Conservation (phyloP, 2,888 invertebrate genomes). For the Balanococcus diminutus region DNA sequence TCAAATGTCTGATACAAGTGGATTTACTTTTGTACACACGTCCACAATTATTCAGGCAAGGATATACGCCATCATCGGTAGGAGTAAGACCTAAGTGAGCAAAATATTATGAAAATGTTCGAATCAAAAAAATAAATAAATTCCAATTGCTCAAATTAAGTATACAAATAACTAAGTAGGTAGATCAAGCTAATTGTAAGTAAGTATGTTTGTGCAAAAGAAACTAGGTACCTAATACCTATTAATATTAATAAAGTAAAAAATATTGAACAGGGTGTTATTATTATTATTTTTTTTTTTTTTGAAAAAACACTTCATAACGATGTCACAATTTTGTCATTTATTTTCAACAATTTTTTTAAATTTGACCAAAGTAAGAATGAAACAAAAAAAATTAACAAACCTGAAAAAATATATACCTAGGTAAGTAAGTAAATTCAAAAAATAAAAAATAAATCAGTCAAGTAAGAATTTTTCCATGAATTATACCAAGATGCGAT, state of each 20-base stretch:
- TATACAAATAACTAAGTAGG: too few relatives aligned
- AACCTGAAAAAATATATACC: too few relatives aligned
- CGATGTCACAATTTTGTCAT: too few relatives aligned
- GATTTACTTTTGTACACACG: conserved; percentile 60
- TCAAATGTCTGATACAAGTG: conserved; percentile 66
- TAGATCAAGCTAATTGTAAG: background rate
- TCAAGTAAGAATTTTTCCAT: conserved; percentile 51
- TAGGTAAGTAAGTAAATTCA: too few relatives aligned
- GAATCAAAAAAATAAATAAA: background rate
- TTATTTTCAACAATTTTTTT: background rate
- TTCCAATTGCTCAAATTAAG: background rate
- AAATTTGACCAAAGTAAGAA: background rate
- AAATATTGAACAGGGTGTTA: too few relatives aligned
- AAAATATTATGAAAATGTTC: conserved; percentile 14
- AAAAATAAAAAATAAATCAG: too few relatives aligned
- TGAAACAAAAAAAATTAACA: too few relatives aligned
- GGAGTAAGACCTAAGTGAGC: background rate
- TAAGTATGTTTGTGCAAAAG: background rate
- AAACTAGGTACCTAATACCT: background rate
- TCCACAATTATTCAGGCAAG: conserved; percentile 55
- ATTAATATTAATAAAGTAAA: background rate
- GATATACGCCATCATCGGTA: conserved; percentile 38
- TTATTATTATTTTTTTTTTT: too few relatives aligned
- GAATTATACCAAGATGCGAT: conserved; percentile 59
- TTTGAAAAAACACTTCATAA: too few relatives aligned